Evolutionary conservation across 1,140 invertebrate genomes (phyloP).

Genomic region (Drosophila takahashii): DNA sequence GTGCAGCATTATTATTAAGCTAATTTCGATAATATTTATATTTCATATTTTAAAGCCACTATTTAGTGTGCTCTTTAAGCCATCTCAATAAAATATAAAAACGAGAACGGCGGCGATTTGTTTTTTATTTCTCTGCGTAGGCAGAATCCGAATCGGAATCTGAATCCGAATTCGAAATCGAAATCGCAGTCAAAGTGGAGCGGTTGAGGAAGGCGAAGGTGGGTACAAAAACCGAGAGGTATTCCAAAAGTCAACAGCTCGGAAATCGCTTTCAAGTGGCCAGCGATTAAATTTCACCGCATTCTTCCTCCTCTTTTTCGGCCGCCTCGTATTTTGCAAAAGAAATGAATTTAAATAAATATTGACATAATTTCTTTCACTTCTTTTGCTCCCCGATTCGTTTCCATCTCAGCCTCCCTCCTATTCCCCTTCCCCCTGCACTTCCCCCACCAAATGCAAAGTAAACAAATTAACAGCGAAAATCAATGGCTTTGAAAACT

Average conservation of each 20-base stretch:
- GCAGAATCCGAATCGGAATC: conserved; percentile 2
- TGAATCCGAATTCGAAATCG: conserved; percentile 3
- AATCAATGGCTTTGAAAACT: conserved; percentile 33
- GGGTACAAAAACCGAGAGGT: conserved; percentile 29
- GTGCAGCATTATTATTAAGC: too few relatives aligned
- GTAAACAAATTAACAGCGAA: conserved; percentile 42
- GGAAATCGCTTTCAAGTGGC: conserved; percentile 57
- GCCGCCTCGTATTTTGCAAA: conserved; percentile 45
- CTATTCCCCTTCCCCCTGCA: background rate
- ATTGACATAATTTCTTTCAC: conserved; percentile 80
- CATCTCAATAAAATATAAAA: background rate
- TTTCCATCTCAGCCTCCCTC: conserved; percentile 6
- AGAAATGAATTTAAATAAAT: conserved; percentile 82
- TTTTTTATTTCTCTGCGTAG: conserved; percentile 6
- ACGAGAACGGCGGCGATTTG: too few relatives aligned
- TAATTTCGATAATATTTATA: background rate
- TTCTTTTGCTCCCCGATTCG: conserved; percentile 28
- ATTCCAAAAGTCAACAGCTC: conserved; percentile 54
- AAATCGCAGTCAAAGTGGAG: conserved; percentile 12
- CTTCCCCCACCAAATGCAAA: conserved; percentile 25
- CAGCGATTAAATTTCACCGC: conserved; percentile 75
- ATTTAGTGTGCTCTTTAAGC: too few relatives aligned
- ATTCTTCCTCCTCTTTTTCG: conserved; percentile 33
- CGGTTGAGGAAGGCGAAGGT: conserved; percentile 12
- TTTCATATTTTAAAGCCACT: background rate